These are phyloP conservation scores for Myzus persicae DNA, from an alignment of 1,140 invertebrate species.

Conservation along the genomic window DNA sequence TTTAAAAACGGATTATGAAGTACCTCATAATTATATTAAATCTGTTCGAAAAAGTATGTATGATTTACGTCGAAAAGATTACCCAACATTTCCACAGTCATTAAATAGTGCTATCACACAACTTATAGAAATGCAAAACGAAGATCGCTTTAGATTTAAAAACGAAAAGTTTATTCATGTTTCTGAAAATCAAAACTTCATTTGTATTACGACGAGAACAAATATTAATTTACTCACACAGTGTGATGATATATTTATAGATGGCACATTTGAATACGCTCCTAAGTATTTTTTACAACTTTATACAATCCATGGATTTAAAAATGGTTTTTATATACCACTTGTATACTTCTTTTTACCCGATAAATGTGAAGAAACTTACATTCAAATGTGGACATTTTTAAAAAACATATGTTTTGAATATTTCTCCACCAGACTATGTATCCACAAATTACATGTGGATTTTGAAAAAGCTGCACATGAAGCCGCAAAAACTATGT, in stretches of 20 bases:
- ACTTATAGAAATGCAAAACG: not conserved
- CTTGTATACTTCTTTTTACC: not conserved
- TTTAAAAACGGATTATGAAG: too few species aligned
- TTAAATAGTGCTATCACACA: not conserved
- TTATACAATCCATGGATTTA: slow-evolving; percentile 6
- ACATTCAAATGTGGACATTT: not conserved
- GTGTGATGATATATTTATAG: not conserved
- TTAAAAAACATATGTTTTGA: not conserved
- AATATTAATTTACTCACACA: slow-evolving; percentile 7
- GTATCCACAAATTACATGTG: not conserved
- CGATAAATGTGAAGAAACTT: slow-evolving; percentile 2
- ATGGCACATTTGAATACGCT: not conserved
- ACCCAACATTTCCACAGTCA: not conserved
- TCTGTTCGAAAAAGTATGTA: too few species aligned
- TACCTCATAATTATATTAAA: too few species aligned
- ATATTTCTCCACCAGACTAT: not conserved
- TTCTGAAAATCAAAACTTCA: not conserved
- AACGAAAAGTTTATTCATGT: not conserved
- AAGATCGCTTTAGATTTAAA: not conserved
- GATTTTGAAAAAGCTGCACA: not conserved
- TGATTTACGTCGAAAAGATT: not conserved
- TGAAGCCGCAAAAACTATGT: not conserved
- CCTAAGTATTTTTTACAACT: not conserved
- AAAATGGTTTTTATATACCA: not conserved
- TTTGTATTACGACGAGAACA: not conserved